Evolutionary conservation across 2,113 vertebrate genomes (phyloP), one percentile per base, ranked within the genome.

Genomic region (Sphaerodactylus townsendi): DNA sequence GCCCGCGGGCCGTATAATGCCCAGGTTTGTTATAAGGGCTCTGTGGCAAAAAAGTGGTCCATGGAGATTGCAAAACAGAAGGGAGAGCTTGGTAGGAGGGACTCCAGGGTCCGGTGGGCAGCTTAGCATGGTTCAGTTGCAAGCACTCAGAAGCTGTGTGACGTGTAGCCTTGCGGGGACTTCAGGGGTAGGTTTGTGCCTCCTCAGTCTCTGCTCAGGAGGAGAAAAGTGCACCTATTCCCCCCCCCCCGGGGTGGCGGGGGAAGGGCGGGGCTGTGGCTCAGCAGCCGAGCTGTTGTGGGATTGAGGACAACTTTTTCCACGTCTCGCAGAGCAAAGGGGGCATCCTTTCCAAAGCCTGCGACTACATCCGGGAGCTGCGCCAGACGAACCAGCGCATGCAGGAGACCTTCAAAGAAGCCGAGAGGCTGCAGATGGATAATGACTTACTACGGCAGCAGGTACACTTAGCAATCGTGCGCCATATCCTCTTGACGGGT

Each of bases 271-370:
- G 44, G 72, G 44, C 41, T 8, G 30, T 19, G 28, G 44, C 30
- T 13, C 25, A 2, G 37, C 3, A 33, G 30, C 1, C 3, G 70
- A 37, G 19, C 28, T n/a, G 13, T 23, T 6, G 30, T 5, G 10
- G 48, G 37, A 30, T 17, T n/a, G 17, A 28, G 39, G 44, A 33
- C 59, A 28, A 15, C 37, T 14, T 62, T 11, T 46, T 7, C n/a
- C 77, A 30, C 28, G 1, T 77, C 66, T 37, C 65, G 4, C 83
- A 98, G 97, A 98, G 98, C 89, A 98, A 98, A 95, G 98, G 98
- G 0, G 97, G 98, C 80, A 98, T 98, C 94, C 96, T 98, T 70
- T 98, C 98, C 1, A 98, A 98, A 91, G 98, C 98, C 2, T 98
- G 98, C 0, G 97, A 98, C 92, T 98, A 98, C 90, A 98, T 98